Conservation (phyloP, 2,888 invertebrate genomes). For the Pachymerium ferrugineum region DNA sequence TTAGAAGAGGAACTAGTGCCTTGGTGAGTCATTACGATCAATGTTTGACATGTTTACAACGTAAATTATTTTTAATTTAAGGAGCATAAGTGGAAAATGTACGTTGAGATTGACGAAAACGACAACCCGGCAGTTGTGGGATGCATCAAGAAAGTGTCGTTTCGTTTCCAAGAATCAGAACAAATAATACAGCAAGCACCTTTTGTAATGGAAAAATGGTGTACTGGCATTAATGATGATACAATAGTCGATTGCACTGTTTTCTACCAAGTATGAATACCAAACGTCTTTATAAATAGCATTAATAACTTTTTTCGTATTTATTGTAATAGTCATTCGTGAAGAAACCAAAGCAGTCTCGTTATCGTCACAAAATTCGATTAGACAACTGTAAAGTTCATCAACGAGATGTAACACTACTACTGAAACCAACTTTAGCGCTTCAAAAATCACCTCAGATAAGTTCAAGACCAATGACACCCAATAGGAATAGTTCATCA, state of each 20-base stretch:
- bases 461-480: not conserved
- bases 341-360: conserved; percentile 38
- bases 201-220: conserved; percentile 48
- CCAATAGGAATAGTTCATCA: not conserved
- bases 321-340: conserved; percentile 36
- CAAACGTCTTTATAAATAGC: not conserved
- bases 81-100: conserved; percentile 49
- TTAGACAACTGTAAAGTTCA: conserved; percentile 37
- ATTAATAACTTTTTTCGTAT: not conserved
- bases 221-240: conserved; percentile 42
- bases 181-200: conserved; percentile 42
- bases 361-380: conserved; percentile 37
- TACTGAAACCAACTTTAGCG: conserved; percentile 30
- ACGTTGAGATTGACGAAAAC: conserved; percentile 45
- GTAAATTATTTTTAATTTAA: conserved; percentile 33
- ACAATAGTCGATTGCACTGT: conserved; percentile 46
- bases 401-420: conserved; percentile 37
- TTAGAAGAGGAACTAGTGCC: conserved; percentile 41
- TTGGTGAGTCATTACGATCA: not conserved
- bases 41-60: not conserved
- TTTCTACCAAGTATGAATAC: conserved; percentile 43
- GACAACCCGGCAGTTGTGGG: conserved; percentile 41
- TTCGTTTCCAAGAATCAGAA: conserved; percentile 41
- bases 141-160: conserved; percentile 45
- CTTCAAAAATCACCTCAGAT: not conserved